Evolutionary conservation across 2,113 vertebrate genomes (phyloP).

Genomic region (Setophaga petechia): DNA sequence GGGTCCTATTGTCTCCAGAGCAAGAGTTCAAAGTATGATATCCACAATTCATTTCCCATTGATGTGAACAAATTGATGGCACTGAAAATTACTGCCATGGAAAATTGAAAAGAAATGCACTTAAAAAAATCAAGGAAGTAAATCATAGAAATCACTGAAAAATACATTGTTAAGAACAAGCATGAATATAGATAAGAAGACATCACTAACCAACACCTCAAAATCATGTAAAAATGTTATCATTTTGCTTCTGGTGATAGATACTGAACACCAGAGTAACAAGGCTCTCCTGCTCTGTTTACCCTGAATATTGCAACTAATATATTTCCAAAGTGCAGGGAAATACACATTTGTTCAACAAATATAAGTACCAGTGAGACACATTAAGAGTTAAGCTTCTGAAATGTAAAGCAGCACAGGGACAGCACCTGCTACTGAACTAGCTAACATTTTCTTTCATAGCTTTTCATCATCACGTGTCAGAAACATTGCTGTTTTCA

Average conservation of each 20-base stretch:
- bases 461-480: slow-evolving; percentile 20
- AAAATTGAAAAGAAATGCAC: neutral
- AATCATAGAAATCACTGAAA: slow-evolving; percentile 22
- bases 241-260: neutral
- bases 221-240: neutral
- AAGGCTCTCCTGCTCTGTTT: neutral
- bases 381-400: slow-evolving; percentile 40
- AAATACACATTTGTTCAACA: neutral
- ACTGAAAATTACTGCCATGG: neutral
- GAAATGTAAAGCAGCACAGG: slow-evolving; percentile 24
- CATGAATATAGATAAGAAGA: neutral
- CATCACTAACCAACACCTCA: neutral
- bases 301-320: neutral
- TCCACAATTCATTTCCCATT: neutral
- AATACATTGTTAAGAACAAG: neutral
- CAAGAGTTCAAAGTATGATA: neutral
- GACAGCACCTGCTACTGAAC: slow-evolving; percentile 59
- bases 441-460: slow-evolving; percentile 49
- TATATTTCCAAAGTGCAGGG: neutral
- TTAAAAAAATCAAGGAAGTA: neutral
- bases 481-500: slow-evolving; percentile 46
- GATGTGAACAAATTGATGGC: neutral
- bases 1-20: neutral
- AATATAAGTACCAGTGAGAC: neutral
- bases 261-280: neutral